phyloP scores from a whole-genome alignment of 2,797 vertebrate species.

The Nothura maculosa region DNA sequence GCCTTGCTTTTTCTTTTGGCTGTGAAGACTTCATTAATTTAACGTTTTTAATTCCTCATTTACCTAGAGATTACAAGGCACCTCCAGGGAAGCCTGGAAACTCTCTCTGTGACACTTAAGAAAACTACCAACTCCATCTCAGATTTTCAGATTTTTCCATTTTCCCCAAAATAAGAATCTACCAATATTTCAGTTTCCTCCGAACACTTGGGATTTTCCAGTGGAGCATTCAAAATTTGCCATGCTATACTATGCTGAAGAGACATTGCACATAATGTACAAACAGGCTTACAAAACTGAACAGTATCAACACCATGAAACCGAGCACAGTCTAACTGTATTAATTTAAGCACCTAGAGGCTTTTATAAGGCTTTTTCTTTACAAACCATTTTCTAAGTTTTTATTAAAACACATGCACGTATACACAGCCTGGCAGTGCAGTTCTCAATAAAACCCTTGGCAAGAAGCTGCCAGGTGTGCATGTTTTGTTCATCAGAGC shows the following conservation, averaged over 20 bases:
- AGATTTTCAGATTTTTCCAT: neutral
- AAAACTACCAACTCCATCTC: neutral
- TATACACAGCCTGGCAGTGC: neutral
- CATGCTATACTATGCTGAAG: accelerated
- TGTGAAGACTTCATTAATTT: neutral
- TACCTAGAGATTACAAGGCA: neutral
- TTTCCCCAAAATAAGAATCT: neutral
- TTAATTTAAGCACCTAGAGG: neutral
- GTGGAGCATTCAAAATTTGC: neutral
- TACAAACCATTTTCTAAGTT: neutral
- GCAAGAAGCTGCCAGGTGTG: neutral
- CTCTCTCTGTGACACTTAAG: neutral
- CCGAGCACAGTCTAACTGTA: neutral
- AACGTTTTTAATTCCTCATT: neutral
- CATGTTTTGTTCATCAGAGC: neutral
- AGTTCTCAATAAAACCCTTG: neutral
- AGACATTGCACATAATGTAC: neutral
- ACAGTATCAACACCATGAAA: neutral
- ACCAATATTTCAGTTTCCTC: neutral
- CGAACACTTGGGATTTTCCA: neutral
- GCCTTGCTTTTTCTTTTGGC: neutral
- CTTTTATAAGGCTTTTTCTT: neutral
- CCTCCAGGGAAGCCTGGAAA: neutral
- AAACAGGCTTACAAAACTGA: neutral
- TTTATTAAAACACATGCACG: neutral